A percentile compares a stretch with the other conserved stretches of the same genome.
Evolutionary conservation across 2,797 vertebrate species (phyloP).

Genomic region (Mustela erminea): DNA sequence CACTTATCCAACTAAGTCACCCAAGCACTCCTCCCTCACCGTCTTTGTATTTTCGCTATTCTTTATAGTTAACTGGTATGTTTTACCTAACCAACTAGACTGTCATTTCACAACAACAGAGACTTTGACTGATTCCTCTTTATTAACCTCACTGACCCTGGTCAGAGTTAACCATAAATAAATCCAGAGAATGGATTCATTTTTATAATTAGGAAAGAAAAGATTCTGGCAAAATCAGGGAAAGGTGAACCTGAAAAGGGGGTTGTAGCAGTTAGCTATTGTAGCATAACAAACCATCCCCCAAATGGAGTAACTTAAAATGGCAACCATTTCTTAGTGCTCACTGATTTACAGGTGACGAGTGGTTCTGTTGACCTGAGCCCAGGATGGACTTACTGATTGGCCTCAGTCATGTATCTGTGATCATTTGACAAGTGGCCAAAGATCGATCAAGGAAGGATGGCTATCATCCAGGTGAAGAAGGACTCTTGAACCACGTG

Average conservation of each 20-base stretch:
- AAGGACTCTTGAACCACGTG: neutral
- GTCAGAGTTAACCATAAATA: neutral
- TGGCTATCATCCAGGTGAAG: neutral
- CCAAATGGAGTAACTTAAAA: neutral
- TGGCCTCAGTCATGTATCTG: neutral
- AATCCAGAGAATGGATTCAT: neutral
- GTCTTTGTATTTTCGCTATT: neutral
- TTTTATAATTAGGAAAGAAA: neutral
- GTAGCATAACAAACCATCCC: accelerated
- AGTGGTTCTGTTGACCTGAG: neutral
- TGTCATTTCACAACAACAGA: neutral
- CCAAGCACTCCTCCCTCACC: neutral
- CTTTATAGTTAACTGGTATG: neutral
- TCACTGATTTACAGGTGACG: neutral
- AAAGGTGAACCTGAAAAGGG: neutral
- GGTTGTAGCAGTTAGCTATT: neutral
- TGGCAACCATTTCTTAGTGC: neutral
- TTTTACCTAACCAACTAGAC: neutral
- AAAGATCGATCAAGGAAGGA: neutral
- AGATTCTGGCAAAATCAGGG: neutral
- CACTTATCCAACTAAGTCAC: neutral
- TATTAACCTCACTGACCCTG: neutral
- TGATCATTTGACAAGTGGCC: neutral
- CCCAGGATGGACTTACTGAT: neutral
- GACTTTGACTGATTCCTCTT: neutral